Evolutionary conservation across 2,888 invertebrate genomes (phyloP).

Genomic region (Archaeoteleia sp.): DNA sequence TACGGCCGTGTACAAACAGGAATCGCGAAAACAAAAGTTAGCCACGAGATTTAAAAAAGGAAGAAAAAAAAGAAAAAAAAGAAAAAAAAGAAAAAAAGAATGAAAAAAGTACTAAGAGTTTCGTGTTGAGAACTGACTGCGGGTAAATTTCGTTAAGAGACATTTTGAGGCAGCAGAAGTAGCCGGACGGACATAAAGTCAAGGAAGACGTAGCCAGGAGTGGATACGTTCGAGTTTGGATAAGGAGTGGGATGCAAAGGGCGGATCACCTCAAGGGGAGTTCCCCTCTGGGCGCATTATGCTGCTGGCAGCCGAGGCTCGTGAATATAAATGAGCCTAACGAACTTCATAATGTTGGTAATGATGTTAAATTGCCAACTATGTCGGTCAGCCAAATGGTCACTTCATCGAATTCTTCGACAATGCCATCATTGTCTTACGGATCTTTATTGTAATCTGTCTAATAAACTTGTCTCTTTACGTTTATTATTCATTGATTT

Average conservation of each 20-base stretch:
- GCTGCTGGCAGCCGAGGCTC: slow-evolving; percentile 48
- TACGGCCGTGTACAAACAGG: too few relatives aligned
- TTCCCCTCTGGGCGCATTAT: slow-evolving; percentile 39
- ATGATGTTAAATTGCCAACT: slow-evolving; percentile 72
- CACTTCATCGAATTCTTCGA: slow-evolving; percentile 64
- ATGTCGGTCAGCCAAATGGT: slow-evolving; percentile 60
- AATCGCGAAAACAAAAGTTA: too few relatives aligned
- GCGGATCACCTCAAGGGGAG: slow-evolving; percentile 17
- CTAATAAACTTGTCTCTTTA: too few relatives aligned
- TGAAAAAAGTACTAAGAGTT: not conserved
- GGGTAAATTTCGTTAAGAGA: slow-evolving; percentile 31
- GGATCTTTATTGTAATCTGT: too few relatives aligned
- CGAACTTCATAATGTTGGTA: slow-evolving; percentile 73
- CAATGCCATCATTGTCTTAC: slow-evolving; percentile 59
- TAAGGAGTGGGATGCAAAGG: slow-evolving; percentile 31
- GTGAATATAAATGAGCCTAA: slow-evolving; percentile 75
- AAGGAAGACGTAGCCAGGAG: slow-evolving; percentile 18
- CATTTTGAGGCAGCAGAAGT: slow-evolving; percentile 15
- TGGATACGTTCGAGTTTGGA: slow-evolving; percentile 27
- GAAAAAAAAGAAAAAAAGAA: not conserved
- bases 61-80: not conserved
- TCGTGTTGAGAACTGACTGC: not conserved
- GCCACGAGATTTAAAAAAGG: not conserved
- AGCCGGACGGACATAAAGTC: slow-evolving; percentile 8
- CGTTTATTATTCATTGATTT: not conserved